phyloP scores from a whole-genome alignment of 2,113 vertebrate genomes.

The Willisornis vidua region DNA sequence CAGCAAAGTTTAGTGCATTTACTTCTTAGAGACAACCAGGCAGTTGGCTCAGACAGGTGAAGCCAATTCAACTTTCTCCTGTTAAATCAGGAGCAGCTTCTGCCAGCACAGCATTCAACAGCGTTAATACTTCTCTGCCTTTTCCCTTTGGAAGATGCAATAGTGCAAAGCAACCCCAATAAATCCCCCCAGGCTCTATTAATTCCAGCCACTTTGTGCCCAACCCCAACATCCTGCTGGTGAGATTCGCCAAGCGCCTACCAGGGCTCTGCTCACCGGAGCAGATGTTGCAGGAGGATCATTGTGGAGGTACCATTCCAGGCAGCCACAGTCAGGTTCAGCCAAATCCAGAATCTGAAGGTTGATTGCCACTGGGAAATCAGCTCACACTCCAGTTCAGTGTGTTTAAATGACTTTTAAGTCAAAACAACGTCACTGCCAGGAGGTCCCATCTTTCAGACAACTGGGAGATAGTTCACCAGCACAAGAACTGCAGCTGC shows the following conservation, averaged over 20 bases:
- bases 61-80: neutral
- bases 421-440: neutral
- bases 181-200: neutral
- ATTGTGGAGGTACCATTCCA: neutral
- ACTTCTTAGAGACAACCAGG: neutral
- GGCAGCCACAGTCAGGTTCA: neutral
- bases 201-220: neutral
- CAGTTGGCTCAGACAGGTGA: neutral
- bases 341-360: neutral
- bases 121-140: neutral
- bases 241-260: neutral
- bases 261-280: neutral
- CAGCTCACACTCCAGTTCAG: neutral
- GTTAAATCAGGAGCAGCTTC: neutral
- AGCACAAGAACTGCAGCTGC: neutral
- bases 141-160: neutral
- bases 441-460: neutral
- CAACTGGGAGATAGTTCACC: neutral
- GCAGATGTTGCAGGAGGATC: slow-evolving; percentile 6
- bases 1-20: neutral
- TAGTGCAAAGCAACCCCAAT: neutral
- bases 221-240: neutral
- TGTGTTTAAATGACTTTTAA: slow-evolving; percentile 20
- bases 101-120: neutral
- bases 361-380: slow-evolving; percentile 17